A percentile compares a stretch with the other conserved stretches of the same genome.
These are phyloP conservation scores for Triplophysa tibetana DNA, from an alignment of 2,113 vertebrate species.

Conservation along the genomic window DNA sequence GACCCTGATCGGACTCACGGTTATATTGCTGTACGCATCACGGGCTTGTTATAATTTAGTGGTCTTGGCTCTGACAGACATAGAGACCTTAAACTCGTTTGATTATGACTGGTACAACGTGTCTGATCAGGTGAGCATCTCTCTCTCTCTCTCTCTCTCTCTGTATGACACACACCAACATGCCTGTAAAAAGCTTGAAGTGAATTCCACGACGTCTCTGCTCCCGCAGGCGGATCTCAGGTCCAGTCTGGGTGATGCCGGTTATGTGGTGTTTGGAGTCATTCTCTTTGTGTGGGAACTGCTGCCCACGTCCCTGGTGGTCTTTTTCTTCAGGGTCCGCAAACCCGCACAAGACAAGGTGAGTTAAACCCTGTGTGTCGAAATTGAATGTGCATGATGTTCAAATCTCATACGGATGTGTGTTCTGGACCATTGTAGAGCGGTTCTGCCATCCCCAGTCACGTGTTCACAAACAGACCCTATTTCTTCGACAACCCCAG, in stretches of 20 bases:
- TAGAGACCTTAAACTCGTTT: slow-evolving; percentile 85
- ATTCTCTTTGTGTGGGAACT: slow-evolving; percentile 96
- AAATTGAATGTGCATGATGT: neutral
- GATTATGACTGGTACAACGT: slow-evolving; percentile 99
- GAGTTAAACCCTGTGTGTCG: slow-evolving; percentile 57
- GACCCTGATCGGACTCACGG: slow-evolving; percentile 84
- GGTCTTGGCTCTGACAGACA: slow-evolving; percentile 84
- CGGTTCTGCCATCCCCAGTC: slow-evolving; percentile 81
- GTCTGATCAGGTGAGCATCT: slow-evolving; percentile 86
- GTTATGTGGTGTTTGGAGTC: slow-evolving; percentile 92
- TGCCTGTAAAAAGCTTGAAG: neutral
- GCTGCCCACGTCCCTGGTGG: slow-evolving; percentile 91
- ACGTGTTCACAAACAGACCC: slow-evolving; percentile 85
- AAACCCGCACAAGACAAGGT: slow-evolving; percentile 85
- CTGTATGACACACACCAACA: too few relatives aligned
- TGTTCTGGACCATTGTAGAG: slow-evolving; percentile 69
- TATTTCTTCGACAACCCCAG: slow-evolving; percentile 98
- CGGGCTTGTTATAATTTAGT: slow-evolving; percentile 96
- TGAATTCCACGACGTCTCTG: neutral
- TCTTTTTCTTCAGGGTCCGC: slow-evolving; percentile 94
- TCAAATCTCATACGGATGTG: neutral
- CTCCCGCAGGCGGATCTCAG: slow-evolving; percentile 86
- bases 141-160: neutral
- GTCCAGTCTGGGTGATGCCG: slow-evolving; percentile 86
- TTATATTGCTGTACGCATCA: slow-evolving; percentile 90